phyloP scores from a whole-genome alignment of 1,140 invertebrate genomes.

The Colletes latitarsis region DNA sequence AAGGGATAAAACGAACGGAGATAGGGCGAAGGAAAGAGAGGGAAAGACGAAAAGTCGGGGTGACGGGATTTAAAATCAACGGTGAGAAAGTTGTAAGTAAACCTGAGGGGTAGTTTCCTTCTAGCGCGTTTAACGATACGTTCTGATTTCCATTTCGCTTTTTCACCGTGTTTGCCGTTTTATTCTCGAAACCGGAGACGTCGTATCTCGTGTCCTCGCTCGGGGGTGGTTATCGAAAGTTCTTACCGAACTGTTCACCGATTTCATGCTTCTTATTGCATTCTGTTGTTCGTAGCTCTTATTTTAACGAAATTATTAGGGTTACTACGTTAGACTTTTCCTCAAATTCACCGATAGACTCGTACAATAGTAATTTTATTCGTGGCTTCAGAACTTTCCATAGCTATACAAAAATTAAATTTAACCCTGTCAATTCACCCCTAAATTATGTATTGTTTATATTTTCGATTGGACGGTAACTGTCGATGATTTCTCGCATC shows the following conservation, averaged over 20 bases:
- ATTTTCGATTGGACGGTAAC: too few species aligned
- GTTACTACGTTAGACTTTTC: too few species aligned
- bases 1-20: slow-evolving; percentile 8
- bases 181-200: neutral
- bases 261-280: neutral
- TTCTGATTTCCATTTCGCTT: slow-evolving; percentile 45
- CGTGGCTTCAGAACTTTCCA: too few species aligned
- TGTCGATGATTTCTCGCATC: too few species aligned
- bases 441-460: too few species aligned
- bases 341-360: too few species aligned
- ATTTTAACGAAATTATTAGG: too few species aligned
- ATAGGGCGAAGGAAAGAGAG: neutral
- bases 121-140: slow-evolving; percentile 25
- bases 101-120: slow-evolving; percentile 9
- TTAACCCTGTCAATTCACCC: too few species aligned
- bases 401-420: too few species aligned
- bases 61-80: slow-evolving; percentile 25
- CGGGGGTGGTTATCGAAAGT: neutral
- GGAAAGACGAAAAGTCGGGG: slow-evolving; percentile 6
- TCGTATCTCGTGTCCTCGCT: neutral
- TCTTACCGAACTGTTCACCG: neutral
- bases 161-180: slow-evolving; percentile 1
- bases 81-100: slow-evolving; percentile 44
- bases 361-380: too few species aligned
- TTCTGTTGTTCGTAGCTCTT: too few species aligned